A percentile compares a stretch with the other conserved stretches of the same genome.
Conservation (phyloP, 2,888 invertebrate species). For the Crossocerus cetratus region DNA sequence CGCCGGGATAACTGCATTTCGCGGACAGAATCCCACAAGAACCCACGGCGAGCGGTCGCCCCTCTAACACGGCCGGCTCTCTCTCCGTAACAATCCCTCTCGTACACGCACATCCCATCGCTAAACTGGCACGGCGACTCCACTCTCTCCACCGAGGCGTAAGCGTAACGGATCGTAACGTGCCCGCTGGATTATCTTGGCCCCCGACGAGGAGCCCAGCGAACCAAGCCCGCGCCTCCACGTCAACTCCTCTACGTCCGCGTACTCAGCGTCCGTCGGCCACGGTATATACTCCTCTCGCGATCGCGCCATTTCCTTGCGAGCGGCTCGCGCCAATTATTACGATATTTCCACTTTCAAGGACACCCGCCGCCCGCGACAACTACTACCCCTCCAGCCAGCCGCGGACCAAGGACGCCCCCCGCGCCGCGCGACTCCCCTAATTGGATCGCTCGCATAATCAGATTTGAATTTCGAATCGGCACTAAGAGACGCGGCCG, state of each 20-base stretch:
- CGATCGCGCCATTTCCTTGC: not conserved
- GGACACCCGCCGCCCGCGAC: constrained; percentile 46
- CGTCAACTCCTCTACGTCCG: too few species aligned
- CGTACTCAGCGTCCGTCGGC: constrained; percentile 18
- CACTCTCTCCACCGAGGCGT: too few species aligned
- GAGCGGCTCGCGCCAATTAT: constrained; percentile 62
- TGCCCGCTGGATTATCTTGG: too few species aligned
- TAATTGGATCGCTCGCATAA: constrained; percentile 72
- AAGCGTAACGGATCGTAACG: too few species aligned
- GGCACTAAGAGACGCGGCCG: constrained; percentile 53
- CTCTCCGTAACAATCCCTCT: constrained; percentile 27
- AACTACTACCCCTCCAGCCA: constrained; percentile 2
- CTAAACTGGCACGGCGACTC: not conserved
- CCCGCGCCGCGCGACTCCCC: constrained; percentile 32
- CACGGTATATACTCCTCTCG: constrained; percentile 38
- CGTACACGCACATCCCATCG: not conserved
- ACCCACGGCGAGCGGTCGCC: constrained; percentile 73
- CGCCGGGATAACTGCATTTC: constrained; percentile 76
- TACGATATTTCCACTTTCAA: constrained; percentile 70
- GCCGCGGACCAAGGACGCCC: too few species aligned
- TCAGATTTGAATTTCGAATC: constrained; percentile 72
- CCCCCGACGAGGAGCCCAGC: too few species aligned
- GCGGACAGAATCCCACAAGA: constrained; percentile 76
- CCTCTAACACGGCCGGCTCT: constrained; percentile 59
- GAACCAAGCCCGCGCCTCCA: too few species aligned